A percentile compares a stretch with the other conserved stretches of the same genome.
Conservation (phyloP, 1,140 invertebrate genomes). For the Dendroctonus ponderosae region DNA sequence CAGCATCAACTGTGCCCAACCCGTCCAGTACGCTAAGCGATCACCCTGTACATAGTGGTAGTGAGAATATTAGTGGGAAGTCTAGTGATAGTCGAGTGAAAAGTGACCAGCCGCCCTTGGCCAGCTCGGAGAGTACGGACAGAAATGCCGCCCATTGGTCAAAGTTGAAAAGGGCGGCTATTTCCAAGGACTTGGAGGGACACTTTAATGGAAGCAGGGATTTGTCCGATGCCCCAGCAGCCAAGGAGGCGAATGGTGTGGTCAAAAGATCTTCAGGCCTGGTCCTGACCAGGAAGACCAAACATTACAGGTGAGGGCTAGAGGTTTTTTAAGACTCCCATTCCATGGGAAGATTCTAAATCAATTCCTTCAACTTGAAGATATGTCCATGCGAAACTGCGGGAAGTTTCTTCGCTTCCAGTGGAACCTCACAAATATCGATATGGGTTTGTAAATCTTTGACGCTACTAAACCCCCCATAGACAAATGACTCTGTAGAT, state of each 20-base stretch:
- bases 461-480: background rate
- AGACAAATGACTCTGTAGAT: background rate
- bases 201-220: conserved; percentile 43
- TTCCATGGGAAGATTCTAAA: background rate
- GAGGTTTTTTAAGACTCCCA: conserved; percentile 1
- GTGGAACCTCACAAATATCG: conserved; percentile 14
- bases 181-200: conserved; percentile 44
- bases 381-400: conserved; percentile 16
- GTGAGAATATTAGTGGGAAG: conserved; percentile 20
- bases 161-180: conserved; percentile 59
- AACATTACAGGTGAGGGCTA: conserved; percentile 60
- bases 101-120: background rate
- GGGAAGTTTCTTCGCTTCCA: conserved; percentile 13
- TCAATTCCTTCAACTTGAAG: conserved; percentile 15
- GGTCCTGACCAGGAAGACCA: conserved; percentile 52
- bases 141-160: conserved; percentile 53
- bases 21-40: conserved; percentile 36
- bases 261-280: conserved; percentile 34
- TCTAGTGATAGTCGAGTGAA: conserved; percentile 15
- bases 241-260: conserved; percentile 4
- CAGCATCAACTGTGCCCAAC: conserved; percentile 6
- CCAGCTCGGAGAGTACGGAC: conserved; percentile 32
- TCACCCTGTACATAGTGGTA: conserved; percentile 5
- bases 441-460: conserved; percentile 25
- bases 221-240: conserved; percentile 36